Percentiles rank a stretch among this genome's conserved stretches.
These are phyloP conservation scores for Hylomyscus alleni DNA, from an alignment of 2,797 vertebrate genomes.

Conservation along the genomic window DNA sequence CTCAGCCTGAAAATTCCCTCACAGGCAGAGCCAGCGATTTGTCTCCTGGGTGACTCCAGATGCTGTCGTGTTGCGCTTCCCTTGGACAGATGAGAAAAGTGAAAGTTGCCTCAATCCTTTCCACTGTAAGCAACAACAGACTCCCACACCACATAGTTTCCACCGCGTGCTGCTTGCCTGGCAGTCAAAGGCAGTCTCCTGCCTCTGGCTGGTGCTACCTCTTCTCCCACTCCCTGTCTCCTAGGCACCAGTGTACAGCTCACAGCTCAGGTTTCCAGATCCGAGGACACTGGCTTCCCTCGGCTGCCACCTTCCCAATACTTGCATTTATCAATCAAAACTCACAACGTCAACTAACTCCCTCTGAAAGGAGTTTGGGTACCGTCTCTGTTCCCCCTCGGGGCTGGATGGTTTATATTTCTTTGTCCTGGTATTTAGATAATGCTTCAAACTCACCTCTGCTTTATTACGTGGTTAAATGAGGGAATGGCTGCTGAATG, in stretches of 20 bases:
- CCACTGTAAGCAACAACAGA: background rate
- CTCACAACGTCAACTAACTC: background rate
- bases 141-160: background rate
- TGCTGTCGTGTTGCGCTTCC: background rate
- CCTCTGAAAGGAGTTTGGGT: background rate
- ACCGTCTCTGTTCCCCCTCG: background rate
- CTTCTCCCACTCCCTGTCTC: background rate
- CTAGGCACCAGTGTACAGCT: background rate
- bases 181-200: background rate
- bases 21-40: background rate
- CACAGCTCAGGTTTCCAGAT: background rate
- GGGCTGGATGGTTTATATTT: background rate
- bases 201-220: background rate
- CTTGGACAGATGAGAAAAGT: background rate
- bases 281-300: background rate
- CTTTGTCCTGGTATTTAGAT: background rate
- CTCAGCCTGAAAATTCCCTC: background rate
- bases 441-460: slow-evolving; percentile 38
- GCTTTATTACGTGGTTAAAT: slow-evolving; percentile 60
- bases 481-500: slow-evolving; percentile 19
- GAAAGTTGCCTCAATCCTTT: background rate
- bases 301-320: background rate
- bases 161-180: accelerated
- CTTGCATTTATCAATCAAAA: background rate
- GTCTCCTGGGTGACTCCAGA: background rate